A percentile compares a stretch with the other conserved stretches of the same genome.
Evolutionary conservation across 2,113 vertebrate genomes (phyloP).

Genomic region (Campylomormyrus tamandua): DNA sequence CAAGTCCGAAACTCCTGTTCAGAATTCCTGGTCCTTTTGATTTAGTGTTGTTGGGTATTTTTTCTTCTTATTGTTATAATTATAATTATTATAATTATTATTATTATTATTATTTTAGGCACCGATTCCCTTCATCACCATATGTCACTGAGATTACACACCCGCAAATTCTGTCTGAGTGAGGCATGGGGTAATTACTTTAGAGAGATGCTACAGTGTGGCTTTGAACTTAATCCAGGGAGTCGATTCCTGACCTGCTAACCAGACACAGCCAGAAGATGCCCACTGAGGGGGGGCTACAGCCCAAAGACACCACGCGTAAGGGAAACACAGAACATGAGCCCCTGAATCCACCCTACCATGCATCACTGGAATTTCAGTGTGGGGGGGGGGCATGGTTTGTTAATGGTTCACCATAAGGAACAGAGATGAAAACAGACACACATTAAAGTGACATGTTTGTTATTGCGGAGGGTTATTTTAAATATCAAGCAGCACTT

Average conservation of each 20-base stretch:
- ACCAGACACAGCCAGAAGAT: conserved; percentile 21
- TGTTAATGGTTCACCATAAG: background rate
- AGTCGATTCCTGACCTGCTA: conserved; percentile 41
- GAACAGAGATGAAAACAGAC: background rate
- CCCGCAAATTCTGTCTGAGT: conserved; percentile 50
- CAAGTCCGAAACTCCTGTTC: background rate
- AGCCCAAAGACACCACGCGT: background rate
- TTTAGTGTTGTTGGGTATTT: no score
- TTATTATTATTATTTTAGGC: conserved; percentile 48
- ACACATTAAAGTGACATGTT: background rate
- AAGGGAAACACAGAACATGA: background rate
- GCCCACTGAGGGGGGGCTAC: background rate
- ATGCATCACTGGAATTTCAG: background rate
- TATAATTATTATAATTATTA: conserved; percentile 40
- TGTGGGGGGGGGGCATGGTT: background rate
- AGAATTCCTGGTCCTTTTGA: background rate
- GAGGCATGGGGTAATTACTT: conserved; percentile 61
- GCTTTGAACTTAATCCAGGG: conserved; percentile 42
- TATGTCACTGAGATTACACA: conserved; percentile 59
- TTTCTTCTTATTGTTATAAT: conserved; percentile 43
- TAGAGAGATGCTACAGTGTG: conserved; percentile 49
- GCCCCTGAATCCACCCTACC: background rate
- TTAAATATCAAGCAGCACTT: background rate
- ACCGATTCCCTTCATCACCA: conserved; percentile 57
- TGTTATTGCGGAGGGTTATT: background rate